A percentile compares a stretch with the other conserved stretches of the same genome.
Conservation (phyloP, 2,888 invertebrate genomes). For the Cremastinae sp. region DNA sequence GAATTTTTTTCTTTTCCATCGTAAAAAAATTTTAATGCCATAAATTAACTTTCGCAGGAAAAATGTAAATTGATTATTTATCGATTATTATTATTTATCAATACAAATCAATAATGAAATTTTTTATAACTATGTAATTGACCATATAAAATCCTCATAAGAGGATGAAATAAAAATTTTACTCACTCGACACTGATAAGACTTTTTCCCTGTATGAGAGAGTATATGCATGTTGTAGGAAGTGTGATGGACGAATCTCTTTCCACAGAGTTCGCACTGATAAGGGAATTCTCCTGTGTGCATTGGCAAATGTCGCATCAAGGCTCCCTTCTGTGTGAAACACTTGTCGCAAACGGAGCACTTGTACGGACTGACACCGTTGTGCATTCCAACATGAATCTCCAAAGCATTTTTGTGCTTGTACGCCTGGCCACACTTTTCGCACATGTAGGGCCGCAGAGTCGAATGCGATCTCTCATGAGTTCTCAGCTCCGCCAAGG, state of each 20-base stretch:
- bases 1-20: too few species aligned
- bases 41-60: too few species aligned
- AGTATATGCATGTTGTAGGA: conserved; percentile 87
- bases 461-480: conserved; percentile 72
- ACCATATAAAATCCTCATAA: too few species aligned
- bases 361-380: conserved; percentile 84
- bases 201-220: conserved; percentile 81
- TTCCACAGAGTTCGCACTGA: conserved; percentile 85
- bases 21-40: too few species aligned
- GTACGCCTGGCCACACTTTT: conserved; percentile 84
- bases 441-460: conserved; percentile 78
- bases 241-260: conserved; percentile 86
- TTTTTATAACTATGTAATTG: too few species aligned
- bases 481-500: conserved; percentile 67
- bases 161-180: neutral
- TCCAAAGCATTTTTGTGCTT: conserved; percentile 85
- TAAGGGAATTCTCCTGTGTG: conserved; percentile 84
- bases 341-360: conserved; percentile 84
- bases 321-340: conserved; percentile 84
- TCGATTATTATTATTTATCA: too few species aligned
- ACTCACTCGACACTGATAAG: conserved; percentile 73
- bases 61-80: too few species aligned
- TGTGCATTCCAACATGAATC: conserved; percentile 84
- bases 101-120: too few species aligned
- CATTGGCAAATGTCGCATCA: conserved; percentile 84